Percentiles rank a stretch among this genome's conserved stretches.
phyloP scores from a whole-genome alignment of 2,888 invertebrate species.

The Archaeoteleia sp. region DNA sequence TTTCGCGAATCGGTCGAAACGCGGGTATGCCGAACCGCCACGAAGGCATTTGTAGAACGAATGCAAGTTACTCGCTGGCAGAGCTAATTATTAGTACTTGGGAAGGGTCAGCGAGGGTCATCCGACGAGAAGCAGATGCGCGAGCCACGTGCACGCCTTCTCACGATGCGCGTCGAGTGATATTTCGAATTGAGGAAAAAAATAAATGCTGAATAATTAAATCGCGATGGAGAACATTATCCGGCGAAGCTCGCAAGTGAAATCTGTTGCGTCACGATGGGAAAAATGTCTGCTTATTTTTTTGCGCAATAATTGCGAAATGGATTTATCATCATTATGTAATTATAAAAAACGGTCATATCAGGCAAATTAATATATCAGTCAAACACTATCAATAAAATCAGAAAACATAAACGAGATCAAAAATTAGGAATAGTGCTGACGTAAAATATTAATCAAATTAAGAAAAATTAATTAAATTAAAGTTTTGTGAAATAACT shows the following conservation, averaged over 20 bases:
- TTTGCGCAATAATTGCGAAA: no score
- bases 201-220: slow-evolving; percentile 27
- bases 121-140: slow-evolving; percentile 67
- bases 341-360: no score
- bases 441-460: no score
- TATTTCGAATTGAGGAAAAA: slow-evolving; percentile 16
- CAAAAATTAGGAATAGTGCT: no score
- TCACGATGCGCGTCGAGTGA: slow-evolving; percentile 37
- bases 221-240: slow-evolving; percentile 16
- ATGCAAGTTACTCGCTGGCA: slow-evolving; percentile 37
- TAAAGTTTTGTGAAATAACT: no score
- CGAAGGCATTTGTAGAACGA: slow-evolving; percentile 18
- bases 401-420: no score
- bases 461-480: no score
- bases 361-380: no score
- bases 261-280: slow-evolving; percentile 10
- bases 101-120: slow-evolving; percentile 69
- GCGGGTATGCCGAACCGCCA: slow-evolving; percentile 8
- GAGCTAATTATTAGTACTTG: slow-evolving; percentile 73
- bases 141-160: slow-evolving; percentile 65
- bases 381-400: no score
- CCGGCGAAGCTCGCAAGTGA: not conserved
- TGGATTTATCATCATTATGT: no score
- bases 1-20: slow-evolving; percentile 10
- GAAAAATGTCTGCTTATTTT: no score